Conservation (phyloP, 2,797 vertebrate genomes). For the Cryptoprocta ferox region DNA sequence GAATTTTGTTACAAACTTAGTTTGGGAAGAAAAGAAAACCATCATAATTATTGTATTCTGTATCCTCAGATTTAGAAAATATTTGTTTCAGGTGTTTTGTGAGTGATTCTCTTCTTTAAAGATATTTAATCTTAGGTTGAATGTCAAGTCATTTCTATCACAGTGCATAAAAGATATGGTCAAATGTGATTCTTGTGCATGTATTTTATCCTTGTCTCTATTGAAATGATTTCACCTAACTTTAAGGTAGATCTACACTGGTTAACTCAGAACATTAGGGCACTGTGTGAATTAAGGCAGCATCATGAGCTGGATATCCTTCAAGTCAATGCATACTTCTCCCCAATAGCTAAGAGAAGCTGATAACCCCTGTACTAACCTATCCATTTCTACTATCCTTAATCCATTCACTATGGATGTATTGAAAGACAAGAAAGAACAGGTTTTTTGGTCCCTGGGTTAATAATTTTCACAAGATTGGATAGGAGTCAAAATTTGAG, state of each 20-base stretch:
- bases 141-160: neutral
- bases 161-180: neutral
- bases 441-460: neutral
- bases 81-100: neutral
- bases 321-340: neutral
- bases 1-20: neutral
- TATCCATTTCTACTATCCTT: neutral
- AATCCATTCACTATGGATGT: neutral
- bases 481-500: neutral
- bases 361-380: neutral
- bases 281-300: neutral
- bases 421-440: neutral
- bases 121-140: neutral
- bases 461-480: neutral
- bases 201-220: neutral
- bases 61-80: neutral
- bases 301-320: neutral
- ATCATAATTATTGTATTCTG: neutral
- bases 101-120: neutral
- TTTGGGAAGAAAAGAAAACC: neutral
- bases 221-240: constrained; percentile 30
- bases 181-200: neutral
- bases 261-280: neutral
- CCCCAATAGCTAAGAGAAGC: neutral
- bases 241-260: neutral